Percentiles rank a stretch among this genome's conserved stretches.
Conservation (phyloP, 2,113 vertebrate species). For the Trogon surrucura region DNA sequence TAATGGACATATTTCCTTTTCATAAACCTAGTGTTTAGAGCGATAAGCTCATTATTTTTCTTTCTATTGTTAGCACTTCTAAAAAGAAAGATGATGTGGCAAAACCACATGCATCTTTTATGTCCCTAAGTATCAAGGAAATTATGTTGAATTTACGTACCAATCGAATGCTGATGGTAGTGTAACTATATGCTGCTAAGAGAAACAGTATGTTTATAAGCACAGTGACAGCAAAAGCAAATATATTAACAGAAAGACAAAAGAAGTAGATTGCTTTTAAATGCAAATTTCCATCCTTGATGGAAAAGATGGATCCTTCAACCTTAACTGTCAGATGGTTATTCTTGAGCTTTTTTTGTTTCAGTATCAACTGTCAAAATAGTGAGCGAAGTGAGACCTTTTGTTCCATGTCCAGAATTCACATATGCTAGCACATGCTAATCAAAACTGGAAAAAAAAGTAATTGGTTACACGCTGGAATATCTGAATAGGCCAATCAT, state of each 20-base stretch:
- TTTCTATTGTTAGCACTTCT: background rate
- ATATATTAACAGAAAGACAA: background rate
- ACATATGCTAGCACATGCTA: background rate
- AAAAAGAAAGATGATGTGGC: background rate
- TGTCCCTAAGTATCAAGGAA: background rate
- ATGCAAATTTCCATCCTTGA: background rate
- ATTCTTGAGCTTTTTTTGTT: background rate
- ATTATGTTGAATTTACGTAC: background rate
- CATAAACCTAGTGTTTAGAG: background rate
- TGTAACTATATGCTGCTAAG: background rate
- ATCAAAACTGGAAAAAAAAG: background rate
- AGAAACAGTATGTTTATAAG: background rate
- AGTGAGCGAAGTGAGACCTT: background rate
- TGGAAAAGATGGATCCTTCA: background rate
- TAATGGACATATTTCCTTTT: background rate
- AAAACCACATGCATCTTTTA: background rate
- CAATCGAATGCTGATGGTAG: background rate
- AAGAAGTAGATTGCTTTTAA: background rate
- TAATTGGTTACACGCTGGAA: background rate
- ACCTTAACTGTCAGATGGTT: background rate
- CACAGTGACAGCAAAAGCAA: background rate
- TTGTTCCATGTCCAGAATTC: background rate
- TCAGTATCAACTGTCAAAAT: background rate
- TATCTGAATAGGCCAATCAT: background rate
- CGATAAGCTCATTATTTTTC: background rate